Percentiles rank a stretch among this genome's conserved stretches.
Conservation (phyloP, 2,888 invertebrate genomes). For the Pterobdella sp. region DNA sequence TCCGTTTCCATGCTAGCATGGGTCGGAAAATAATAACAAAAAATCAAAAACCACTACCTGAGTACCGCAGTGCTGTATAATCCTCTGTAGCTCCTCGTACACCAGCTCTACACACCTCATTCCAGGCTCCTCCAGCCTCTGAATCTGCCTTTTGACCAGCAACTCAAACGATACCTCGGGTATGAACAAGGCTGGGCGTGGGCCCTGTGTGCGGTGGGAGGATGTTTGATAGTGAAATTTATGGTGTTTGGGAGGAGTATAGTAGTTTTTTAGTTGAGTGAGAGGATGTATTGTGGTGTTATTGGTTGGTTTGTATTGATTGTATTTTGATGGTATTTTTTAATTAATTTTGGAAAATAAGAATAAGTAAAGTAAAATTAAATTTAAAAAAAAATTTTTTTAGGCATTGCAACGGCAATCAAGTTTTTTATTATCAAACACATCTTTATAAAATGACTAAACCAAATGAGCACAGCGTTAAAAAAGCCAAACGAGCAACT, state of each 20-base stretch:
- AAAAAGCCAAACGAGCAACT: neutral
- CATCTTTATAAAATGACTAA: neutral
- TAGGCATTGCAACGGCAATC: no score
- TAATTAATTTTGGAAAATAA: neutral
- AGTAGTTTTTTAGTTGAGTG: constrained; percentile 51
- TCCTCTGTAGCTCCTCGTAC: constrained; percentile 93
- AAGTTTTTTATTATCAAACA: no score
- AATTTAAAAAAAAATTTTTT: neutral
- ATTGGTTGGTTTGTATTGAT: neutral
- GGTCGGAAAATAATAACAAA: no score
- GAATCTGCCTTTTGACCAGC: constrained; percentile 91
- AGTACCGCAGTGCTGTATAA: constrained; percentile 94
- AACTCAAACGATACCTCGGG: constrained; percentile 87
- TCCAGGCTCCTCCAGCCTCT: constrained; percentile 90
- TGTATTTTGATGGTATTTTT: neutral
- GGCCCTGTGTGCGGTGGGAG: constrained; percentile 48
- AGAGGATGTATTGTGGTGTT: neutral
- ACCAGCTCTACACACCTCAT: constrained; percentile 85
- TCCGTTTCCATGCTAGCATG: no score
- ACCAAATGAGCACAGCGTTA: neutral
- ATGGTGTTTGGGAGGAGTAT: no score
- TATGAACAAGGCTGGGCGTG: constrained; percentile 56
- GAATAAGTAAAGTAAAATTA: neutral
- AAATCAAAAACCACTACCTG: constrained; percentile 55
- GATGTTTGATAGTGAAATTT: neutral